These are phyloP conservation scores for Drosophila carrolli DNA, from an alignment of 1,140 invertebrate genomes.

Conservation along the genomic window DNA sequence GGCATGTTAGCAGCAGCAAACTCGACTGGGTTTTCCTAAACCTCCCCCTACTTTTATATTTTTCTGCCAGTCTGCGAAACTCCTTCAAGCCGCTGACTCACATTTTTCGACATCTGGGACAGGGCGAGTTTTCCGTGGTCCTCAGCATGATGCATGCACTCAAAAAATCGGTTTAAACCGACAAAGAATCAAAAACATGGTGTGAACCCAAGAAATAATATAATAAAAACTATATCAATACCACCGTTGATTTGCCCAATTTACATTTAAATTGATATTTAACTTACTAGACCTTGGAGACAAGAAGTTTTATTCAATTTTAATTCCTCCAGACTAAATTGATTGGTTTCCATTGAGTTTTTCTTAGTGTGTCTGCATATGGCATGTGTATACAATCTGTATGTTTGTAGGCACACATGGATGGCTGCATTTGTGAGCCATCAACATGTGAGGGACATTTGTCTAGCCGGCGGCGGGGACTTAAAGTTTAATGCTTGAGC, in stretches of 20 bases:
- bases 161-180: background rate
- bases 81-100: conserved; percentile 44
- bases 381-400: conserved; percentile 13
- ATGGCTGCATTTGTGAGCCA: conserved; percentile 19
- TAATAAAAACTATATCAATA: too few species aligned
- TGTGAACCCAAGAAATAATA: too few species aligned
- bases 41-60: background rate
- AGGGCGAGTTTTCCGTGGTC: conserved; percentile 22
- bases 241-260: background rate
- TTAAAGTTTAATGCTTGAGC: conserved; percentile 35
- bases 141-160: conserved; percentile 14
- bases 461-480: conserved; percentile 9
- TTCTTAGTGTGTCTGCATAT: conserved; percentile 20
- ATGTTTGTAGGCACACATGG: background rate
- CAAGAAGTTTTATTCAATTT: background rate
- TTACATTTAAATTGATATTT: background rate
- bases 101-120: conserved; percentile 46
- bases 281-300: background rate
- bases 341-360: conserved; percentile 1
- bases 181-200: background rate
- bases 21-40: conserved; percentile 10
- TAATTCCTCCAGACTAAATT: background rate
- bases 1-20: conserved; percentile 49
- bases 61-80: conserved; percentile 26
- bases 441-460: conserved; percentile 43